phyloP scores from a whole-genome alignment of 2,113 vertebrate species.

The Xiphophorus couchianus region DNA sequence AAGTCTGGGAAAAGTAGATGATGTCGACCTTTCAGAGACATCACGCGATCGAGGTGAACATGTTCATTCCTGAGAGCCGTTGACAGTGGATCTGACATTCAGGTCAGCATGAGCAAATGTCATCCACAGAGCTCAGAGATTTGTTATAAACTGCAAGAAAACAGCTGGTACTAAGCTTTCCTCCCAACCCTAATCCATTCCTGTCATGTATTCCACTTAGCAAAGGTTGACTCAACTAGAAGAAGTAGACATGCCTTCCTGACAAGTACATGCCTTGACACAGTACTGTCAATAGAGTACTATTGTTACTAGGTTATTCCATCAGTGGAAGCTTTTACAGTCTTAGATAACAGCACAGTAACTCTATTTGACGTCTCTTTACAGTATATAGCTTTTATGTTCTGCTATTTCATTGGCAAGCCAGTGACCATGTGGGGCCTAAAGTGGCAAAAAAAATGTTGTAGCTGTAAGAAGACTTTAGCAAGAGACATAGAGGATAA shows the following conservation, averaged over 20 bases:
- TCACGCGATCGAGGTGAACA: slow-evolving; percentile 56
- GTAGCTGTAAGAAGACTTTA: slow-evolving; percentile 18
- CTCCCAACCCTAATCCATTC: slow-evolving; percentile 28
- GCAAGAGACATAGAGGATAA: slow-evolving; percentile 7
- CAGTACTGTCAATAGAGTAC: slow-evolving; percentile 1
- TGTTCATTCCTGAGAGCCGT: slow-evolving; percentile 56
- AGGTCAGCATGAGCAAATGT: slow-evolving; percentile 58
- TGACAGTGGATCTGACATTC: slow-evolving; percentile 70
- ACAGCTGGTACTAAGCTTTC: slow-evolving; percentile 60
- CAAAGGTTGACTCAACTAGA: slow-evolving; percentile 62
- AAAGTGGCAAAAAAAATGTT: slow-evolving; percentile 23
- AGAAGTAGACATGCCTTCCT: slow-evolving; percentile 37
- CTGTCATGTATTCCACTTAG: slow-evolving; percentile 39
- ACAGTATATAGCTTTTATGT: slow-evolving; percentile 17
- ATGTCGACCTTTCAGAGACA: slow-evolving; percentile 34
- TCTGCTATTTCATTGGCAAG: slow-evolving; percentile 44
- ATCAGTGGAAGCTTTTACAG: slow-evolving; percentile 48
- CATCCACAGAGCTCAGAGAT: slow-evolving; percentile 41
- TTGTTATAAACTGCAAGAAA: slow-evolving; percentile 42
- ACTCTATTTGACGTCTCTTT: slow-evolving; percentile 41
- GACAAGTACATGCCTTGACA: slow-evolving; percentile 39
- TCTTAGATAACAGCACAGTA: slow-evolving; percentile 48
- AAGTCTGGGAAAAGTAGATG: slow-evolving; percentile 42
- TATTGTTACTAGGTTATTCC: slow-evolving; percentile 44
- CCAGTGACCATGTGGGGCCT: slow-evolving; percentile 45